phyloP scores from a whole-genome alignment of 2,113 vertebrate species.

The Callaeas wilsoni region DNA sequence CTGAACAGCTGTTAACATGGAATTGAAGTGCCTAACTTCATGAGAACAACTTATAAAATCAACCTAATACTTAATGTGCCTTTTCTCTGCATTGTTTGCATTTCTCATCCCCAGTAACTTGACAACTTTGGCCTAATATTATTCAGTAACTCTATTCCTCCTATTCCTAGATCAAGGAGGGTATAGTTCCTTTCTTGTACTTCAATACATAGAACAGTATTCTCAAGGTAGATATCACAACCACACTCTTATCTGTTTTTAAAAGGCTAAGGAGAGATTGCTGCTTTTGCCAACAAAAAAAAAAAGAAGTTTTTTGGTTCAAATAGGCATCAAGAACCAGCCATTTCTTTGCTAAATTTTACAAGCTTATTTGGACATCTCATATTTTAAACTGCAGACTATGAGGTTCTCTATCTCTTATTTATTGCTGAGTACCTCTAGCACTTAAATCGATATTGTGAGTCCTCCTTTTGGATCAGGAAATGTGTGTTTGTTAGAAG shows the following conservation, averaged over 20 bases:
- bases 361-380: background rate
- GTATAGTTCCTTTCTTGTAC: background rate
- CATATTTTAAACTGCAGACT: background rate
- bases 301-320: background rate
- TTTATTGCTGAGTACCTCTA: background rate
- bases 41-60: background rate
- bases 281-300: background rate
- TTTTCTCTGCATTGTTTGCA: background rate
- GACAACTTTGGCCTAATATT: background rate
- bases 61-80: background rate
- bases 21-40: background rate
- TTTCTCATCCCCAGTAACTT: background rate
- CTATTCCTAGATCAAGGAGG: background rate
- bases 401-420: background rate
- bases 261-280: background rate
- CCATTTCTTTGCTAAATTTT: background rate
- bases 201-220: background rate
- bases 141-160: background rate
- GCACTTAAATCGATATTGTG: background rate
- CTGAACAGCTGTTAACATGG: background rate
- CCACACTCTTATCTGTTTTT: background rate
- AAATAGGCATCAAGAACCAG: background rate
- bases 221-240: background rate
- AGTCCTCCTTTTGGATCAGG: background rate
- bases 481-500: background rate